Conservation (phyloP, 2,113 vertebrate species). For the Plestiodon gilberti region DNA sequence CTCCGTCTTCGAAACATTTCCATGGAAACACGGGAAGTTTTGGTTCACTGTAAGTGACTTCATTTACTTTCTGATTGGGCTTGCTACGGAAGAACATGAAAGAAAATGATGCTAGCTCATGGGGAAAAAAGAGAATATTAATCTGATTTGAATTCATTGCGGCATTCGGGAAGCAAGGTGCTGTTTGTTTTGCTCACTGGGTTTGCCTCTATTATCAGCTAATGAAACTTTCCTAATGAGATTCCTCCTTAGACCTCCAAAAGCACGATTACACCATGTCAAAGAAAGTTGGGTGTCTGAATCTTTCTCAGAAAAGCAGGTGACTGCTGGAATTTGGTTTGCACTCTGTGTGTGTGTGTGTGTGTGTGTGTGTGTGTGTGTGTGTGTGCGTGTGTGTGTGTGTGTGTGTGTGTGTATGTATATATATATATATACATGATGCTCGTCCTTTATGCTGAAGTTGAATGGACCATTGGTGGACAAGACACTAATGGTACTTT, state of each 20-base stretch:
- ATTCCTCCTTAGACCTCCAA: conserved; percentile 26
- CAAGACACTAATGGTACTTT: no score
- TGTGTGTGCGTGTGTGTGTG: no score
- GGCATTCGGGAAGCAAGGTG: conserved; percentile 29
- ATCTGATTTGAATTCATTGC: conserved; percentile 49
- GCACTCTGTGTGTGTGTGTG: no score
- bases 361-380: no score
- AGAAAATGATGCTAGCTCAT: conserved; percentile 22
- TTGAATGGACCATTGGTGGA: no score
- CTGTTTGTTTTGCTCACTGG: conserved; percentile 39
- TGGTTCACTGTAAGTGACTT: conserved; percentile 86
- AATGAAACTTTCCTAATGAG: conserved; percentile 6
- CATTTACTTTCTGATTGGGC: conserved; percentile 68
- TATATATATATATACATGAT: no score
- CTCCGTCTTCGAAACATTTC: conserved; percentile 72
- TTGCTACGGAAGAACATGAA: conserved; percentile 52
- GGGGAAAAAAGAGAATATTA: neutral
- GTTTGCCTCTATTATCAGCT: conserved; percentile 16
- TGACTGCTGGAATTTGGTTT: no score
- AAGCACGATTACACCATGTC: neutral
- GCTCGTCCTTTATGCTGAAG: neutral
- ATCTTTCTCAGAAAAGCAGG: conserved; percentile 34
- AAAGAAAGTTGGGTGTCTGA: conserved; percentile 21
- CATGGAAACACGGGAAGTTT: conserved; percentile 86
- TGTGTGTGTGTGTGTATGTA: no score